Conservation (phyloP, 2,113 vertebrate genomes). For the Reinhardtius hippoglossoides region DNA sequence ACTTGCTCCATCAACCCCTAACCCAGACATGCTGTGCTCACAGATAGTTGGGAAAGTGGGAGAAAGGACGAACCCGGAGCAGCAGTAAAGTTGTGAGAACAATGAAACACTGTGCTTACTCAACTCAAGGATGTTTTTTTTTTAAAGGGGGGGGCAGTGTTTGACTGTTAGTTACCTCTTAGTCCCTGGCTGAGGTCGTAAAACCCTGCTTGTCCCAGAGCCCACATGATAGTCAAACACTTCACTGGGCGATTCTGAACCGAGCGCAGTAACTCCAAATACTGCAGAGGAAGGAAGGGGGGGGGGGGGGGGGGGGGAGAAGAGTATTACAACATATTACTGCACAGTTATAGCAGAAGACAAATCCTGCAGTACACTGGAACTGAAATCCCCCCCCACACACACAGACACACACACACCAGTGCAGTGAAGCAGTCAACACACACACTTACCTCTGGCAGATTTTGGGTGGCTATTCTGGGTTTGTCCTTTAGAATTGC, state of each 20-base stretch:
- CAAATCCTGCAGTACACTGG: background rate
- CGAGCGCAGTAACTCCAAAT: constrained; percentile 91
- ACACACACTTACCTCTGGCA: constrained; percentile 87
- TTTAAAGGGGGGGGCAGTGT: background rate
- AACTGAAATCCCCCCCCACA: background rate
- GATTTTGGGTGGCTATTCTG: constrained; percentile 85
- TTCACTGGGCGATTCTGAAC: constrained; percentile 90
- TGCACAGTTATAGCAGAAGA: constrained; percentile 1
- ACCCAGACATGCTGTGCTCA: constrained; percentile 20
- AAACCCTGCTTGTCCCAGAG: constrained; percentile 92
- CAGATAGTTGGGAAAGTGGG: constrained; percentile 51
- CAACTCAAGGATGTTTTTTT: background rate
- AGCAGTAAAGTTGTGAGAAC: background rate
- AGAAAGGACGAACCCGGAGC: constrained; percentile 18
- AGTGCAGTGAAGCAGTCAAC: background rate
- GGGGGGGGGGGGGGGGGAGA: too few species aligned
- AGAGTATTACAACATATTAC: background rate
- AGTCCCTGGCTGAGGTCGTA: constrained; percentile 91
- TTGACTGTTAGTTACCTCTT: constrained; percentile 81
- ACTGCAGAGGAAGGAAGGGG: constrained; percentile 75
- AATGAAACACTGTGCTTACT: too few species aligned
- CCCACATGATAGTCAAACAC: constrained; percentile 96
- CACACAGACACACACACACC: constrained; percentile 35
- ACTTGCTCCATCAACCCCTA: constrained; percentile 32
- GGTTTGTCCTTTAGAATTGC: constrained; percentile 91